Conservation (phyloP, 2,888 invertebrate species). For the Helicoverpa assulta region DNA sequence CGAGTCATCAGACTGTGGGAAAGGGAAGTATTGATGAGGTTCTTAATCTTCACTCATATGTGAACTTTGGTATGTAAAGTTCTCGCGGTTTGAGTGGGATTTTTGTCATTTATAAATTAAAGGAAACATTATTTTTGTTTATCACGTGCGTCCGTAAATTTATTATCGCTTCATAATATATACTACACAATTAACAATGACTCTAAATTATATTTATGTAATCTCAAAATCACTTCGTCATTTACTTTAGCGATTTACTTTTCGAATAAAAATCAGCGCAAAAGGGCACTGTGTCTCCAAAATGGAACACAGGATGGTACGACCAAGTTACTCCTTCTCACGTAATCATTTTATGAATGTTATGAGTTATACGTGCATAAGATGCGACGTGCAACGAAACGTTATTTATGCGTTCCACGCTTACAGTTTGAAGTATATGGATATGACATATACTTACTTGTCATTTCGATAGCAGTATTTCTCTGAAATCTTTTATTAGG, state of each 20-base stretch:
- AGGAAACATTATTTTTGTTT: background rate
- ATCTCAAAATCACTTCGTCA: background rate
- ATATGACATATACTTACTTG: slow-evolving; percentile 29
- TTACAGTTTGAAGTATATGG: slow-evolving; percentile 47
- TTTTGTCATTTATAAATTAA: slow-evolving; percentile 5
- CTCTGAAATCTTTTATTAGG: too few relatives aligned
- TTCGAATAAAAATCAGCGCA: background rate
- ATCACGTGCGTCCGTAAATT: background rate
- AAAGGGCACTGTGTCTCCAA: slow-evolving; percentile 24
- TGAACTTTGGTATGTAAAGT: slow-evolving; percentile 11
- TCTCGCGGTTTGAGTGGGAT: slow-evolving; percentile 9
- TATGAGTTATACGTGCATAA: slow-evolving; percentile 78
- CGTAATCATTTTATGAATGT: slow-evolving; percentile 83
- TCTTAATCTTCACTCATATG: slow-evolving; percentile 41
- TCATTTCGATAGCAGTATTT: too few relatives aligned
- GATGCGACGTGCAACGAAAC: slow-evolving; percentile 72
- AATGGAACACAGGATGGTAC: slow-evolving; percentile 23
- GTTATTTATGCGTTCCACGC: slow-evolving; percentile 71
- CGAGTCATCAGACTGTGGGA: slow-evolving; percentile 42
- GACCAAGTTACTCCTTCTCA: slow-evolving; percentile 71
- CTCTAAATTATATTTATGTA: background rate
- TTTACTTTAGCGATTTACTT: too few relatives aligned
- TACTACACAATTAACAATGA: too few relatives aligned
- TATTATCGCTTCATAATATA: background rate
- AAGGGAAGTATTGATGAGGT: slow-evolving; percentile 46